A percentile compares a stretch with the other conserved stretches of the same genome.
phyloP scores from a whole-genome alignment of 2,113 vertebrate genomes.

The Isichthys henryi region DNA sequence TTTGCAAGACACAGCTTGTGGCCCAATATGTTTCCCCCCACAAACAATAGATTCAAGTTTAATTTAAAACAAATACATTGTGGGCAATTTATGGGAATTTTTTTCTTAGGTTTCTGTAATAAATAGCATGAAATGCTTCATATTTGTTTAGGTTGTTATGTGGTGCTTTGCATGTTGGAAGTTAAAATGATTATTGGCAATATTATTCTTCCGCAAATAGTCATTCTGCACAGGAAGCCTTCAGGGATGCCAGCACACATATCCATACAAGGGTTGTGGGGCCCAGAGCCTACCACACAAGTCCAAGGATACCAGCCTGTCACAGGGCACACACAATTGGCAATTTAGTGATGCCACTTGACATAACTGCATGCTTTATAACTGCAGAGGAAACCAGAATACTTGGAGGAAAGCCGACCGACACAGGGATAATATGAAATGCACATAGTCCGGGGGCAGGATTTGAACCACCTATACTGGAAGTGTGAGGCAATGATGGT shows the following conservation, averaged over 20 bases:
- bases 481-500: not conserved
- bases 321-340: not conserved
- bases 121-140: not conserved
- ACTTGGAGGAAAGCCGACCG: not conserved
- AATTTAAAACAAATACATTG: not conserved
- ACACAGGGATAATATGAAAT: not conserved
- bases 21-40: not conserved
- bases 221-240: not conserved
- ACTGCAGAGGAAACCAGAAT: not conserved
- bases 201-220: not conserved
- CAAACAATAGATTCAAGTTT: not conserved
- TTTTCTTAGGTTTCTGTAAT: not conserved
- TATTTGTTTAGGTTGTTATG: not conserved
- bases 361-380: not conserved
- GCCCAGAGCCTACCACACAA: not conserved
- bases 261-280: not conserved
- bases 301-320: not conserved
- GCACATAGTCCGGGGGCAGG: not conserved
- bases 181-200: not conserved
- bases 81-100: not conserved
- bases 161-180: not conserved
- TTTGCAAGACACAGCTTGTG: constrained; percentile 3
- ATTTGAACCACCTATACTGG: not conserved
- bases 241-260: not conserved
- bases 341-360: not conserved